These are phyloP conservation scores for Eupithecia subumbrata DNA, from an alignment of 2,888 invertebrate genomes.

Conservation along the genomic window DNA sequence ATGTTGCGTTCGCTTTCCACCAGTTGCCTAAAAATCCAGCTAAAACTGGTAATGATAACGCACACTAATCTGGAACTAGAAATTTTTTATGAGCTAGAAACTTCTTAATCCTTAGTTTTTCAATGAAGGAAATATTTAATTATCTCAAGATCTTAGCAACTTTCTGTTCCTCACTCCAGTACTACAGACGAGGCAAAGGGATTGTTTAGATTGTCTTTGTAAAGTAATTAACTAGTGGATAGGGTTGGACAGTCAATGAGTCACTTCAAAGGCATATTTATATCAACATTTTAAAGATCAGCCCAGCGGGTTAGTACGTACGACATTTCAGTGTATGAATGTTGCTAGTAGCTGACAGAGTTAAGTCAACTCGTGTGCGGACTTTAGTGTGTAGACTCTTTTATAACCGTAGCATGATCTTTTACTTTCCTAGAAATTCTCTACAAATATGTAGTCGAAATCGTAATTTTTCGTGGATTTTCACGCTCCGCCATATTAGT, in stretches of 20 bases:
- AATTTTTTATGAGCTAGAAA: background rate
- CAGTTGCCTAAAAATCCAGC: background rate
- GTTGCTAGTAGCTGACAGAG: background rate
- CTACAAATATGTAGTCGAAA: background rate
- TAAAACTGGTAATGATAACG: background rate
- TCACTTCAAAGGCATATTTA: constrained; percentile 28
- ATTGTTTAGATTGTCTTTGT: constrained; percentile 58
- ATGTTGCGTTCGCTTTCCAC: background rate
- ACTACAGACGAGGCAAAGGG: constrained; percentile 38
- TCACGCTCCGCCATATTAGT: background rate
- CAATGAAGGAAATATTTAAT: background rate
- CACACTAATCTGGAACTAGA: background rate
- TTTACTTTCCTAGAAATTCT: background rate
- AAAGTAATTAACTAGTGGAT: constrained; percentile 55
- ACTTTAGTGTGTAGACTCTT: background rate
- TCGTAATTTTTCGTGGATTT: background rate
- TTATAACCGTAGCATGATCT: background rate
- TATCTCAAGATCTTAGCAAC: constrained; percentile 1
- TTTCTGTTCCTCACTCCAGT: constrained; percentile 9
- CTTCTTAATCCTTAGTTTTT: background rate
- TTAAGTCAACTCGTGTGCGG: background rate
- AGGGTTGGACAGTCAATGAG: constrained; percentile 38
- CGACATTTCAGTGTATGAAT: background rate
- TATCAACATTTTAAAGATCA: background rate
- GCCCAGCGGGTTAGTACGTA: too few species aligned